Evolutionary conservation across 2,113 vertebrate species (phyloP).

Genomic region (Propithecus coquereli): DNA sequence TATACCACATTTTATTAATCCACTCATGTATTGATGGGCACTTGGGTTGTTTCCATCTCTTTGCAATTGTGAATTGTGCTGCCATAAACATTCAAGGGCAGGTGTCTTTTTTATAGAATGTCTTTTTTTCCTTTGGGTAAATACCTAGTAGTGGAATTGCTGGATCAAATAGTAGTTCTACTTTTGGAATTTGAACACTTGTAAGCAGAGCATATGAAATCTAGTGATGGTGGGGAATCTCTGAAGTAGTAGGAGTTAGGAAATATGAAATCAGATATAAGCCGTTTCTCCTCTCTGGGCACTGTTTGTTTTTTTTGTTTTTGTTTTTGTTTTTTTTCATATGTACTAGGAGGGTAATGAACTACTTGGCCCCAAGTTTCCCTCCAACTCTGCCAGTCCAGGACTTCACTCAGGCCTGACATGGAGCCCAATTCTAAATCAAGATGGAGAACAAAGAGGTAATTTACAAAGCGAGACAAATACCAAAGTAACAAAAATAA

Average conservation of each 20-base stretch:
- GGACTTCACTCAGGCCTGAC: neutral
- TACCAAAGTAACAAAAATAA: neutral
- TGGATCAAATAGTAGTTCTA: too few species aligned
- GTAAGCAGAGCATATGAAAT: neutral
- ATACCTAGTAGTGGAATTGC: too few species aligned
- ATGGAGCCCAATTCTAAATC: neutral
- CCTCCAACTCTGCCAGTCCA: neutral
- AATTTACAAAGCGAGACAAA: neutral
- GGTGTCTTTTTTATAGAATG: too few species aligned
- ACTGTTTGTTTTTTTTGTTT: neutral
- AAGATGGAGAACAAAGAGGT: neutral
- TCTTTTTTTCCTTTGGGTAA: too few species aligned
- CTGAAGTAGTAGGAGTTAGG: neutral
- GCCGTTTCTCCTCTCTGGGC: neutral
- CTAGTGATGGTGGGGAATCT: neutral
- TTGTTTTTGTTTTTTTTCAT: neutral
- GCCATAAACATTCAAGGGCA: too few species aligned
- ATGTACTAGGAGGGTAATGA: neutral
- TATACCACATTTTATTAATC: too few species aligned
- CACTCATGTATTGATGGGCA: too few species aligned
- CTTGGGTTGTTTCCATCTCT: too few species aligned
- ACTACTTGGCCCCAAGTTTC: neutral
- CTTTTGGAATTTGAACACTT: neutral
- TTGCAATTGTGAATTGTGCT: too few species aligned
- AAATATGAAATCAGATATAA: neutral